These are phyloP conservation scores for Heteromyza rotundicornis DNA, from an alignment of 2,888 invertebrate genomes.

Conservation along the genomic window DNA sequence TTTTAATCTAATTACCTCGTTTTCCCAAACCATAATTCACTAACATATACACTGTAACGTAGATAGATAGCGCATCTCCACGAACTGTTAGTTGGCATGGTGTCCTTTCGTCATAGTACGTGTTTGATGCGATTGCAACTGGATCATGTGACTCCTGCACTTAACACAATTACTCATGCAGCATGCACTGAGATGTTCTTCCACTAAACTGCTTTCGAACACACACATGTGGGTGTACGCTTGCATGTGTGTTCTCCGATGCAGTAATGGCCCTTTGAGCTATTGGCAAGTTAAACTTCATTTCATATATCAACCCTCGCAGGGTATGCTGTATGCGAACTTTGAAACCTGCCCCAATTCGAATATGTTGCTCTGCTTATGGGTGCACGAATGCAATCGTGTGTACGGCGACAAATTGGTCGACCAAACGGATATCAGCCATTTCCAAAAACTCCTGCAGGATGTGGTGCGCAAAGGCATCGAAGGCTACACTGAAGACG, in stretches of 20 bases:
- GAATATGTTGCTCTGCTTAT: constrained; percentile 78
- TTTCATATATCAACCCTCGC: constrained; percentile 11
- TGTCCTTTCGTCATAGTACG: too few relatives aligned
- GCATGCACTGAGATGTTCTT: constrained; percentile 5
- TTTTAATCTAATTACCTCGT: neutral
- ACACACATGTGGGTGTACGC: too few relatives aligned
- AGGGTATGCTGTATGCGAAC: constrained; percentile 86
- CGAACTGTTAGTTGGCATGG: too few relatives aligned
- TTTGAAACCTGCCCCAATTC: constrained; percentile 75
- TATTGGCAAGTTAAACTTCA: neutral
- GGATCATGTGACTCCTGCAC: neutral
- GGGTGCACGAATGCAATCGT: constrained; percentile 88
- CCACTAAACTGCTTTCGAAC: neutral
- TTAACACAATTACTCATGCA: constrained; percentile 9
- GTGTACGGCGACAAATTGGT: constrained; percentile 93
- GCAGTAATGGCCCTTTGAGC: neutral
- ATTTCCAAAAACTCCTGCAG: constrained; percentile 73
- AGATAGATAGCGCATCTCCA: too few relatives aligned
- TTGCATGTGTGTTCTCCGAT: neutral
- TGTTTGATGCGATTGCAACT: constrained; percentile 2
- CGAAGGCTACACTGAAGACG: constrained; percentile 75
- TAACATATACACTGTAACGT: too few relatives aligned
- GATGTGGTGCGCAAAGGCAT: constrained; percentile 83
- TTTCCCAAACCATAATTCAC: neutral
- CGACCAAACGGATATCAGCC: constrained; percentile 77